Percentiles rank a stretch among this genome's conserved stretches.
These are phyloP conservation scores for Arctocebus calabarensis DNA, from an alignment of 2,797 vertebrate species.

Conservation along the genomic window DNA sequence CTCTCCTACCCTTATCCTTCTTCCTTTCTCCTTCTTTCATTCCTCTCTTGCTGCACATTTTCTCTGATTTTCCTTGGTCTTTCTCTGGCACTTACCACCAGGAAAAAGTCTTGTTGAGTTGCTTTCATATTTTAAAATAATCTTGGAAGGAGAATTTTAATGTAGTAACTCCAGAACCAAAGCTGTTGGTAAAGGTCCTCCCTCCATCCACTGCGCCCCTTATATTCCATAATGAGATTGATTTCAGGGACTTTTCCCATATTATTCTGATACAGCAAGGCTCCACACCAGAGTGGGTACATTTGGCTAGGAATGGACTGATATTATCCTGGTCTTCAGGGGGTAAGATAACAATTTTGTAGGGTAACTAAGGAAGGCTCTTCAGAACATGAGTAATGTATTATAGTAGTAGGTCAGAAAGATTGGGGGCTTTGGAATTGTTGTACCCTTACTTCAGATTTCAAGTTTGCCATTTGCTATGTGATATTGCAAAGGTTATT, in stretches of 20 bases:
- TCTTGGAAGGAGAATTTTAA: neutral
- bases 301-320: neutral
- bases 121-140: neutral
- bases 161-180: neutral
- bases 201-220: neutral
- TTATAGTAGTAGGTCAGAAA: neutral
- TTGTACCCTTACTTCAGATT: neutral
- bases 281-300: neutral
- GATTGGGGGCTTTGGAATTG: neutral
- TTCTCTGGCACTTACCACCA: neutral
- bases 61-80: neutral
- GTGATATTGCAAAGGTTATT: neutral
- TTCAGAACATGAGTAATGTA: neutral
- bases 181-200: neutral
- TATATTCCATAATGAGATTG: neutral
- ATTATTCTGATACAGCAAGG: neutral
- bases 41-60: neutral
- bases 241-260: neutral
- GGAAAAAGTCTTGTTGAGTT: neutral
- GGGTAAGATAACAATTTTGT: neutral
- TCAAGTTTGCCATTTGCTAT: neutral
- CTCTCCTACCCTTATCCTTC: fast-evolving
- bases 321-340: neutral
- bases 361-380: neutral
- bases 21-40: neutral